Percentiles rank a stretch among this genome's conserved stretches.
phyloP scores from a whole-genome alignment of 2,113 vertebrate genomes.

The Cinclus cinclus region DNA sequence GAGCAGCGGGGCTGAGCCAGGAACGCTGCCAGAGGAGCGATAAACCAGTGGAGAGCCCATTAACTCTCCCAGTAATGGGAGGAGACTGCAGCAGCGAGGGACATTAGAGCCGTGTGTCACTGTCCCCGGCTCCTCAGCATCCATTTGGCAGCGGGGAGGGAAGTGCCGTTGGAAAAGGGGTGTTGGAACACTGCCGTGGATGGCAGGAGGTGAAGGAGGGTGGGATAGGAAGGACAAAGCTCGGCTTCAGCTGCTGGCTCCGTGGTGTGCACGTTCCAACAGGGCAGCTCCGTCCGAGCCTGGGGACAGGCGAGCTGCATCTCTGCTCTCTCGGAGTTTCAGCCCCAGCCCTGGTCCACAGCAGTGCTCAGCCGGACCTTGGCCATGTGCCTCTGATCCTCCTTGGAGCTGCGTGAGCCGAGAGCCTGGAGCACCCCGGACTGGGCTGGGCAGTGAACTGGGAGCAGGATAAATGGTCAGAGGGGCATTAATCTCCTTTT shows the following conservation, averaged over 20 bases:
- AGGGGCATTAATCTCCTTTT: not conserved
- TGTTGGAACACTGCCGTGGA: accelerated
- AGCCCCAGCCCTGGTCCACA: not conserved
- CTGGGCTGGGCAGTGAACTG: not conserved
- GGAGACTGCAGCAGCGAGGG: not conserved
- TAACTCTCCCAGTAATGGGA: not conserved
- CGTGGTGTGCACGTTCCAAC: accelerated
- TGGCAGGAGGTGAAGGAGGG: not conserved
- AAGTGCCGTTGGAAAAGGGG: not conserved
- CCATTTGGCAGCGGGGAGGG: not conserved
- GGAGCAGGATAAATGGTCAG: not conserved
- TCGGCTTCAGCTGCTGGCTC: not conserved
- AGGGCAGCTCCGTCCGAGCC: not conserved
- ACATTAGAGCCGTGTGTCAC: not conserved
- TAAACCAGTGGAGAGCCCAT: not conserved
- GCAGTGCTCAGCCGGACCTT: not conserved
- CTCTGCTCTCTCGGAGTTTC: accelerated
- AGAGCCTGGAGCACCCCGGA: not conserved
- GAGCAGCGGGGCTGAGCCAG: not conserved
- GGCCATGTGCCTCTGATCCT: accelerated
- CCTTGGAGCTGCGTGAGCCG: not conserved
- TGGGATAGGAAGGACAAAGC: not conserved
- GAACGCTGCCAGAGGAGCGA: constrained; percentile 5
- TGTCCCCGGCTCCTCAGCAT: not conserved
- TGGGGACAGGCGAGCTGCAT: accelerated